phyloP scores from a whole-genome alignment of 2,113 vertebrate genomes.

The Myiozetetes cayanensis region DNA sequence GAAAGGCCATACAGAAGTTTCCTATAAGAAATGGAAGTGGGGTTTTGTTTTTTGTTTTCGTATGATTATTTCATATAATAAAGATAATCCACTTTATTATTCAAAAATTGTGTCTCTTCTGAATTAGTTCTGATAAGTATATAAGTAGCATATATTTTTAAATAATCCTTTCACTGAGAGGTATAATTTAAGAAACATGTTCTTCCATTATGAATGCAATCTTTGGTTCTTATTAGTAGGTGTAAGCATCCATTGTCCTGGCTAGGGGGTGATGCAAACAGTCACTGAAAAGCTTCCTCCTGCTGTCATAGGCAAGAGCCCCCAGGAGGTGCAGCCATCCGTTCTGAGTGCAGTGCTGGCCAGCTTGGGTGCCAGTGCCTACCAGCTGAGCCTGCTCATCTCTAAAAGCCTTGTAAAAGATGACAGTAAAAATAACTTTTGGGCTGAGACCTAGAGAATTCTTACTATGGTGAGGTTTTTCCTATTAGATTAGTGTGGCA shows the following conservation, averaged over 20 bases:
- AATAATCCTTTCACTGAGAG: neutral
- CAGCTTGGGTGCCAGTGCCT: neutral
- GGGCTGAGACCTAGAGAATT: neutral
- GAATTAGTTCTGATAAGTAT: neutral
- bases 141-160: neutral
- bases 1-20: neutral
- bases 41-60: neutral
- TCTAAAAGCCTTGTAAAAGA: neutral
- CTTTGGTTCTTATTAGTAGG: neutral
- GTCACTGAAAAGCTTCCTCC: neutral
- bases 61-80: neutral
- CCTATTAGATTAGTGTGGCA: neutral
- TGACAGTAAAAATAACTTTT: neutral
- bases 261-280: neutral
- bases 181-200: neutral
- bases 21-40: neutral
- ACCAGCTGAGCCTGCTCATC: neutral
- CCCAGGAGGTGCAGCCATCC: neutral
- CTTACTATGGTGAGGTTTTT: neutral
- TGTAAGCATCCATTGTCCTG: neutral
- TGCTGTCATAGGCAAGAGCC: neutral
- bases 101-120: neutral
- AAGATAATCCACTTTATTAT: neutral
- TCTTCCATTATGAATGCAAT: neutral
- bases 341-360: accelerated